Base-by-base conservation (phyloP, 2,113 vertebrate genomes). In the Sprattus sprattus region DNA sequence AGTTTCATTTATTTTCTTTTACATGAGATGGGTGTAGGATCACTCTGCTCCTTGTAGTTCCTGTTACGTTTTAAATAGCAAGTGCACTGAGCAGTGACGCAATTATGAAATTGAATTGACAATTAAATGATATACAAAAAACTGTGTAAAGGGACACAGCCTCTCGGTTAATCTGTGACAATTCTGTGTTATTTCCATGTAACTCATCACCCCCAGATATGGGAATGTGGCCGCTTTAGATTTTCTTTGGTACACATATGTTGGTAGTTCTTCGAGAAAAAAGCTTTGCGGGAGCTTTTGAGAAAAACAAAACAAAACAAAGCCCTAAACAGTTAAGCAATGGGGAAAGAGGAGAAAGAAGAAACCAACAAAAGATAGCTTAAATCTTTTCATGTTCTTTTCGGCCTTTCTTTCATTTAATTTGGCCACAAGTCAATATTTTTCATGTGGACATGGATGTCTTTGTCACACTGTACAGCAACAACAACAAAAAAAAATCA, bases 401-500 rank as follows among this genome's bases (percentile, higher is more conserved):
- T 60, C 54, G 4, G 4, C 54, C 54, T 6, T 60, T 60, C 54
- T 78, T 78, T 78, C 32, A 39, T 78, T 39, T 16, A 13, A 44
- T 78, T 78, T 78, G 71, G 64, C 71, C 3, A 16, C 28, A 78
- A 78, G 28, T 78, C 71, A 78, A 15, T 32, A 15, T 28, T 71
- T 85, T 32, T 13, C 46, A 22, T 49, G 20, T 49, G 13, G 32
- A 49, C 15, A 22, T 44, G 16, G 39, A 11, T 81, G 7, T 49
- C 84, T 84, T 82, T 32, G 32, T 84, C 54, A 80, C 50, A 87
- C 81, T 9, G 32, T 49, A 78, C 2, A 28, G 64, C n/a, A 3
- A 25, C 13, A 71, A 25, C 44, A 60, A 25, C 44, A 52, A 90
- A 46, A 87, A 86, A 82, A 45, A 90, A 85, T 87, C 45, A 86